Evolutionary conservation across 2,113 vertebrate species (phyloP).

Genomic region (Scolopax mira): DNA sequence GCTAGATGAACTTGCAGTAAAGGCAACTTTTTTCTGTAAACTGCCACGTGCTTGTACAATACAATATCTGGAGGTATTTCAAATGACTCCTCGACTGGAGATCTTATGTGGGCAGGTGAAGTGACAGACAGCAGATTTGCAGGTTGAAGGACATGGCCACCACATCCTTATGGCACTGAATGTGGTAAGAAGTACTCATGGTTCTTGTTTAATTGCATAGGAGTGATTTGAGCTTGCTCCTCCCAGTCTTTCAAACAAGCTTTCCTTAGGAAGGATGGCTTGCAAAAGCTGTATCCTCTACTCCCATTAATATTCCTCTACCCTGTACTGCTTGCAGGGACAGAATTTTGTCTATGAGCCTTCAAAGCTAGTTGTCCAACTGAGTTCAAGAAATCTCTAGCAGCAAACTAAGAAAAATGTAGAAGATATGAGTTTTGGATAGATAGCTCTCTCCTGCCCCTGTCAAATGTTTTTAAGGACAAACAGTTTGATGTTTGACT

Average conservation of each 20-base stretch:
- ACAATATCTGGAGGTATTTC: not conserved
- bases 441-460: not conserved
- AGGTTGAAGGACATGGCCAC: not conserved
- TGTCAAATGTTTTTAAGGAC: not conserved
- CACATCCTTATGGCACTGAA: not conserved
- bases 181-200: not conserved
- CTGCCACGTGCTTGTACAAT: rapidly evolving
- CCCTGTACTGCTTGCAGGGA: not conserved
- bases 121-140: not conserved
- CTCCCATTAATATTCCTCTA: not conserved
- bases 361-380: not conserved
- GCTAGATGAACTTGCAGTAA: not conserved
- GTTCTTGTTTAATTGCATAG: not conserved
- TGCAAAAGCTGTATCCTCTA: not conserved
- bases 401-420: not conserved
- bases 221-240: not conserved
- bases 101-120: not conserved
- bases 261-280: not conserved
- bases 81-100: not conserved
- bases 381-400: not conserved
- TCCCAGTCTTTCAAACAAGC: not conserved
- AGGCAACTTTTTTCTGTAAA: not conserved
- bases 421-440: not conserved
- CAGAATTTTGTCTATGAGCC: not conserved
- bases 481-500: not conserved